Percentiles rank a stretch among this genome's conserved stretches.
These are phyloP conservation scores for Hyles vespertilio DNA, from an alignment of 1,140 invertebrate genomes.

Conservation along the genomic window DNA sequence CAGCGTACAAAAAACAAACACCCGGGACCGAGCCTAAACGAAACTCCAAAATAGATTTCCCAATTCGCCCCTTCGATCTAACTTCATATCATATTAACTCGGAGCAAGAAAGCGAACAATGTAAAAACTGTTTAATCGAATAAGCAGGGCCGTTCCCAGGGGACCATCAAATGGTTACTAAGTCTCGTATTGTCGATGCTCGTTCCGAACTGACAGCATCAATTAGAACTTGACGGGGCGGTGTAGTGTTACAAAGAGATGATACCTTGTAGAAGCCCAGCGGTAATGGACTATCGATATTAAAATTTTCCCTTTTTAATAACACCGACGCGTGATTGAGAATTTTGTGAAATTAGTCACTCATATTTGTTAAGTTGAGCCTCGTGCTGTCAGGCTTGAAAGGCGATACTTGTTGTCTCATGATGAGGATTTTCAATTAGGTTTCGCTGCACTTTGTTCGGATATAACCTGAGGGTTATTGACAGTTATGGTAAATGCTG, in stretches of 20 bases:
- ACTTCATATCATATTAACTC: slow-evolving; percentile 1
- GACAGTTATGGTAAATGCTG: neutral
- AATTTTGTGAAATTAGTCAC: slow-evolving; percentile 3
- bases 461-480: neutral
- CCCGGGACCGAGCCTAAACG: no score
- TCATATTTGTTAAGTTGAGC: no score
- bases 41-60: no score
- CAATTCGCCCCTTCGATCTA: neutral
- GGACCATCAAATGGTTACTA: slow-evolving; percentile 49
- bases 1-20: no score
- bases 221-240: slow-evolving; percentile 61
- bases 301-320: slow-evolving; percentile 1
- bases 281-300: slow-evolving; percentile 50
- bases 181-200: slow-evolving; percentile 30
- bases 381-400: no score
- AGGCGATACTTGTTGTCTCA: no score
- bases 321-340: neutral
- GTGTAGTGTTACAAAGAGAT: slow-evolving; percentile 60
- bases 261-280: slow-evolving; percentile 38
- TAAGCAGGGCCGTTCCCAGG: slow-evolving; percentile 35
- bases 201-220: slow-evolving; percentile 65
- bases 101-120: slow-evolving; percentile 14
- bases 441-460: no score
- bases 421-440: no score
- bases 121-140: slow-evolving; percentile 42